Percentiles rank a stretch among this genome's conserved stretches.
Evolutionary conservation across 2,888 invertebrate species (phyloP).

Genomic region (Sepioteuthis lessoniana): DNA sequence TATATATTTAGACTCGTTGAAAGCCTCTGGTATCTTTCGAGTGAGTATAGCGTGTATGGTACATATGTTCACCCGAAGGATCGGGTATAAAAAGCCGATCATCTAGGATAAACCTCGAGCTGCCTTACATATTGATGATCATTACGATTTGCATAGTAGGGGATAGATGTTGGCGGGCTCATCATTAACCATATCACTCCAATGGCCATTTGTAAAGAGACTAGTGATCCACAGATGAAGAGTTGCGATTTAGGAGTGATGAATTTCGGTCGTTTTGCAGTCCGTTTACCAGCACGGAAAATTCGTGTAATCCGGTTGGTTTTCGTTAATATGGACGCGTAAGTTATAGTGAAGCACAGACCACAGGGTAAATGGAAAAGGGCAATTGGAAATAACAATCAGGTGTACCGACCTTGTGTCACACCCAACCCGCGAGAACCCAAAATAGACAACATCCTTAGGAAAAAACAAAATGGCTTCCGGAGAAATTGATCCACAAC

Average conservation of each 20-base stretch:
- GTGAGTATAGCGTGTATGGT: slow-evolving; percentile 76
- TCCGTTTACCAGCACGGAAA: slow-evolving; percentile 75
- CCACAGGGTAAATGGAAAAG: no score
- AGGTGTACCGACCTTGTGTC: no score
- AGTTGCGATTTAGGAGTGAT: slow-evolving; percentile 77
- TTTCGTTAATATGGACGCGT: slow-evolving; percentile 76
- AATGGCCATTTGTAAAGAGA: slow-evolving; percentile 79
- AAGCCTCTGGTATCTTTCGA: slow-evolving; percentile 76
- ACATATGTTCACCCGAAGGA: slow-evolving; percentile 86
- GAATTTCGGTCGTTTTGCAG: slow-evolving; percentile 75
- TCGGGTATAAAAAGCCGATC: slow-evolving; percentile 86
- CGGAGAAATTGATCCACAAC: no score
- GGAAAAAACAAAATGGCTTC: no score
- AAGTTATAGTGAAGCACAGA: slow-evolving; percentile 75
- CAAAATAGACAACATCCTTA: no score
- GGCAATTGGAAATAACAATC: no score
- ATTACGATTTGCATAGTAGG: slow-evolving; percentile 91
- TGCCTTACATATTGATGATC: slow-evolving; percentile 89
- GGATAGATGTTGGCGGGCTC: slow-evolving; percentile 89
- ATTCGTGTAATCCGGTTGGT: slow-evolving; percentile 75
- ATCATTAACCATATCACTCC: slow-evolving; percentile 94
- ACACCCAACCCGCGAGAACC: no score
- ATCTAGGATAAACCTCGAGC: slow-evolving; percentile 79
- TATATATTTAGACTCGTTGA: slow-evolving; percentile 76
- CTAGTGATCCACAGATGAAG: slow-evolving; percentile 74